Evolutionary conservation across 2,888 invertebrate genomes (phyloP).

Genomic region (Vesta saturnalis): DNA sequence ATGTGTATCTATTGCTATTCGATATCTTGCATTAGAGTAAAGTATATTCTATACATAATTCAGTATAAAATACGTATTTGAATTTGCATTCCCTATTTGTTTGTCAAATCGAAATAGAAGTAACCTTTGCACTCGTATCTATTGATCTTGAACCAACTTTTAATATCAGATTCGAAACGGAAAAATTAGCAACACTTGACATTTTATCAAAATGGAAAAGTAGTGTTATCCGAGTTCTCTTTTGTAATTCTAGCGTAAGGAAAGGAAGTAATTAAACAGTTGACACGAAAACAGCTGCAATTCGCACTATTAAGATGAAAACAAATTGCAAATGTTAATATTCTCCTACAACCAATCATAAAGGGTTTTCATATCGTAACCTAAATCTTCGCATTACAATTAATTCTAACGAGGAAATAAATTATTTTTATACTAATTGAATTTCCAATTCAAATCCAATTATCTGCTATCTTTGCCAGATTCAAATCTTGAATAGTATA

Average conservation of each 20-base stretch:
- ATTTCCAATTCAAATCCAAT: neutral
- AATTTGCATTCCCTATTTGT: slow-evolving; percentile 24
- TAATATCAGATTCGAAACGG: neutral
- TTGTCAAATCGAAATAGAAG: slow-evolving; percentile 11
- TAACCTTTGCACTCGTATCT: neutral
- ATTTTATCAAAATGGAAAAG: slow-evolving; percentile 2
- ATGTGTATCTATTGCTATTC: slow-evolving; percentile 44
- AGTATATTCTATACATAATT: slow-evolving; percentile 39
- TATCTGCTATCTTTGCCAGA: neutral
- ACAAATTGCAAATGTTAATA: slow-evolving; percentile 29
- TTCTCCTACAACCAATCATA: slow-evolving; percentile 6
- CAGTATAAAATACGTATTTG: slow-evolving; percentile 30
- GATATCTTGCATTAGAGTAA: slow-evolving; percentile 37
- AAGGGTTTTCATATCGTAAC: slow-evolving; percentile 11
- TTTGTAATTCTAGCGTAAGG: slow-evolving; percentile 16
- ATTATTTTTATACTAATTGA: neutral
- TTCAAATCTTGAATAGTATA: neutral
- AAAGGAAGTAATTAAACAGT: slow-evolving; percentile 30
- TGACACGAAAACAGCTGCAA: slow-evolving; percentile 31
- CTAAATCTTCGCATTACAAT: neutral
- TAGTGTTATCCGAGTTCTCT: slow-evolving; percentile 23
- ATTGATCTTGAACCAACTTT: neutral
- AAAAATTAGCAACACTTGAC: neutral
- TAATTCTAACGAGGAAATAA: neutral
- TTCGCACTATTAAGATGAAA: slow-evolving; percentile 23